These are phyloP conservation scores for Urocynchramus pylzowi DNA, from an alignment of 2,113 vertebrate genomes.

Conservation along the genomic window DNA sequence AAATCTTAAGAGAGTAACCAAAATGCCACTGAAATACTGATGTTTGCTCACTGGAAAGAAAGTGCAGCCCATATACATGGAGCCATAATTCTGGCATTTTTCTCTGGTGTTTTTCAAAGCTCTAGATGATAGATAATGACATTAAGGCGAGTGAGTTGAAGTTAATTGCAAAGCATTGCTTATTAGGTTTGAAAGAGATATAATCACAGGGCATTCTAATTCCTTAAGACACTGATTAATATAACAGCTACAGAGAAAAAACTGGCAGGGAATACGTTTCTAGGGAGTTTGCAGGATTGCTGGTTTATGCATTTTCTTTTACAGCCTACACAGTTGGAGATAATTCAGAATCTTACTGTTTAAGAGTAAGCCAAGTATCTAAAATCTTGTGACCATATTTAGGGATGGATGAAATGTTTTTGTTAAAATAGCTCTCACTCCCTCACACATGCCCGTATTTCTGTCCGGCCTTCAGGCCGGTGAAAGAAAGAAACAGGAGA, in stretches of 20 bases:
- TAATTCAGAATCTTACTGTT: conserved; percentile 67
- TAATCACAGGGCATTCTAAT: conserved; percentile 54
- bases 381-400: conserved; percentile 69
- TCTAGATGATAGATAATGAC: not conserved
- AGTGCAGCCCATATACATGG: not conserved
- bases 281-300: conserved; percentile 63
- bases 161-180: conserved; percentile 45
- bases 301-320: conserved; percentile 71
- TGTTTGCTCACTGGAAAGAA: not conserved
- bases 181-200: conserved; percentile 52
- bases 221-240: conserved; percentile 63
- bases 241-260: conserved; percentile 59
- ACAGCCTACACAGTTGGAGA: conserved; percentile 69
- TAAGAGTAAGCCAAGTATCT: conserved; percentile 64
- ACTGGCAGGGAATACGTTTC: conserved; percentile 53
- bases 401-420: conserved; percentile 66
- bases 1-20: not conserved
- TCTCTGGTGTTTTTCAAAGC: not conserved
- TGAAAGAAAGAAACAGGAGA: conserved; percentile 8
- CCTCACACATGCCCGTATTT: conserved; percentile 23
- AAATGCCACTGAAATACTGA: conserved; percentile 35
- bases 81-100: not conserved
- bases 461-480: not conserved
- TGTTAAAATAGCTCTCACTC: conserved; percentile 62
- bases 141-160: conserved; percentile 31